phyloP scores from a whole-genome alignment of 2,113 vertebrate genomes.

The Isichthys henryi region DNA sequence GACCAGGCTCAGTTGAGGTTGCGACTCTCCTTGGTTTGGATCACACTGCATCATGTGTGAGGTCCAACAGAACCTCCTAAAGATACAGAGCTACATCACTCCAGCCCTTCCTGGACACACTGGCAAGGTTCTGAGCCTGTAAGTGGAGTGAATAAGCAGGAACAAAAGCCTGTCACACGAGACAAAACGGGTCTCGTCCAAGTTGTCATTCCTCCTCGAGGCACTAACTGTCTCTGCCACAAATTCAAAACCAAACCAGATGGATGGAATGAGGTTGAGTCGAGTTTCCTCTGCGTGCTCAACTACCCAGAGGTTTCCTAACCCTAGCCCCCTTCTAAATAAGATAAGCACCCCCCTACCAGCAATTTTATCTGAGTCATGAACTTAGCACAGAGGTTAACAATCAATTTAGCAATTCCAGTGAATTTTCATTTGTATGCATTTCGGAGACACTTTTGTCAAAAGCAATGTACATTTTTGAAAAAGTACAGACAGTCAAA shows the following conservation, averaged over 20 bases:
- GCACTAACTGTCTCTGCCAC: neutral
- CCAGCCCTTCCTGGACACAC: neutral
- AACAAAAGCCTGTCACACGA: neutral
- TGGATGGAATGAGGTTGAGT: neutral
- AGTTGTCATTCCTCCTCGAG: neutral
- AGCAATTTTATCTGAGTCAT: neutral
- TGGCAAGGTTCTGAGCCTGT: neutral
- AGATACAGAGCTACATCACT: neutral
- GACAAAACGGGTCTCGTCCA: neutral
- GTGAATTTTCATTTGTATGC: neutral
- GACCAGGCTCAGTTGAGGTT: neutral
- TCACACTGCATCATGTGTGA: neutral
- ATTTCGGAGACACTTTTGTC: neutral
- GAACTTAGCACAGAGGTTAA: neutral
- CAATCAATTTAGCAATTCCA: neutral
- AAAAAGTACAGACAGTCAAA: neutral
- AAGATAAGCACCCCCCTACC: neutral
- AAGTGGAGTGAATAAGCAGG: neutral
- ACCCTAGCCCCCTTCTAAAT: neutral
- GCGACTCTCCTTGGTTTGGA: neutral
- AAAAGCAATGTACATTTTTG: neutral
- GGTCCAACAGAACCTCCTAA: neutral
- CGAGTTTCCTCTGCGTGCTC: neutral
- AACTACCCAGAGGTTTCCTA: neutral
- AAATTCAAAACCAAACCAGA: neutral